Evolutionary conservation across 1,140 invertebrate species (phyloP).

Genomic region (Phymorhynchus buccinoides): DNA sequence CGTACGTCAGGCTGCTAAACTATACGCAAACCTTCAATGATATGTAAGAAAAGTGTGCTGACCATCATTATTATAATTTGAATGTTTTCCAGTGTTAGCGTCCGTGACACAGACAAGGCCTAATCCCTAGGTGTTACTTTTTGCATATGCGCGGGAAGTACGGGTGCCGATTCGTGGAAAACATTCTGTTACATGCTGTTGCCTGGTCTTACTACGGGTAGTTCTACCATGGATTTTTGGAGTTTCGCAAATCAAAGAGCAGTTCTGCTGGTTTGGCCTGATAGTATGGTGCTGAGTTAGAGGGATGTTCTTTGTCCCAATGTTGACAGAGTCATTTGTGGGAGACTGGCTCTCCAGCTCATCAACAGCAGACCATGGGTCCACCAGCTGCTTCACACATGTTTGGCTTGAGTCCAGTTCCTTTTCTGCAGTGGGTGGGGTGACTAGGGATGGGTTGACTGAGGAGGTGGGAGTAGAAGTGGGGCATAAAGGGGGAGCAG

Average conservation of each 20-base stretch:
- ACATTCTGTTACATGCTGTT: background rate
- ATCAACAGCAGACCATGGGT: background rate
- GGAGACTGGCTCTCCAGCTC: background rate
- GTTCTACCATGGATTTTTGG: background rate
- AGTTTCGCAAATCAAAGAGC: background rate
- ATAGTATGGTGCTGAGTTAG: background rate
- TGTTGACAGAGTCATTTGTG: background rate
- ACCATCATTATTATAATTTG: too few species aligned
- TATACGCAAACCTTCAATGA: too few species aligned
- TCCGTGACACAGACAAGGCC: background rate
- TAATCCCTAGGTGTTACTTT: background rate
- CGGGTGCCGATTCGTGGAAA: background rate
- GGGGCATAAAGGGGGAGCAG: background rate
- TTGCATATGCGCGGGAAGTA: background rate
- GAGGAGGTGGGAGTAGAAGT: too few species aligned
- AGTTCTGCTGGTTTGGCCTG: background rate
- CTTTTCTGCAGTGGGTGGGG: background rate
- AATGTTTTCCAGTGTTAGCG: too few species aligned
- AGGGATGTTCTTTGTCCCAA: background rate
- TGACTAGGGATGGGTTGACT: background rate
- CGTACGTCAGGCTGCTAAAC: too few species aligned
- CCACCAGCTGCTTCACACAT: background rate
- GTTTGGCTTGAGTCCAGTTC: background rate
- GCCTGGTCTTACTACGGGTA: background rate
- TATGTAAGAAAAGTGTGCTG: too few species aligned